These are phyloP conservation scores for Arenicola marina DNA, from an alignment of 2,888 invertebrate genomes.

Conservation along the genomic window DNA sequence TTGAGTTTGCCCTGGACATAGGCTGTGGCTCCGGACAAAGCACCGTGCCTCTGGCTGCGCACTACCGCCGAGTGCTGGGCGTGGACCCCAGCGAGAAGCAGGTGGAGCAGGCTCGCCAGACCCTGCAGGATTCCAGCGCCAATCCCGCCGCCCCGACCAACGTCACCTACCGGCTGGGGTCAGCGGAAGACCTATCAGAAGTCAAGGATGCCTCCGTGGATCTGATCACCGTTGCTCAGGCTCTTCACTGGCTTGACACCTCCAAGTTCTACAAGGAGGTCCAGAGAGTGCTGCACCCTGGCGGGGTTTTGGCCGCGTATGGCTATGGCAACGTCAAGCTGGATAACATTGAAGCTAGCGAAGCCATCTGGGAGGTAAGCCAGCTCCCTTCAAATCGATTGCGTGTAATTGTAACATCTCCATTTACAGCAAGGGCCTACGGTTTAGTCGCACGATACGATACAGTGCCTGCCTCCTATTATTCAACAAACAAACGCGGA, in stretches of 20 bases:
- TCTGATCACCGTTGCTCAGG: constrained; percentile 61
- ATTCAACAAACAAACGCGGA: too few relatives aligned
- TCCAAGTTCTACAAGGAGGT: constrained; percentile 61
- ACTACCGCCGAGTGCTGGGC: constrained; percentile 13
- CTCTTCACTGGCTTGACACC: constrained; percentile 63
- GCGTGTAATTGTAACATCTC: too few relatives aligned
- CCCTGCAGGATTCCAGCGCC: background rate
- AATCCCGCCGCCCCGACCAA: background rate
- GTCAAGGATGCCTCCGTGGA: constrained; percentile 9
- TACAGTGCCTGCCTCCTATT: too few relatives aligned
- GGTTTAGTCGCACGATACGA: too few relatives aligned
- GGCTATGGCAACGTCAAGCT: constrained; percentile 36
- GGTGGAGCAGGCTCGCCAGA: constrained; percentile 8
- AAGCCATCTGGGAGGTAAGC: background rate
- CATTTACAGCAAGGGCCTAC: too few relatives aligned
- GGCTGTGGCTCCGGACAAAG: constrained; percentile 21
- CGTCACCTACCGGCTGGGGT: background rate
- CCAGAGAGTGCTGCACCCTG: constrained; percentile 58
- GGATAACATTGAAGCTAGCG: background rate
- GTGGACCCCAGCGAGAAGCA: constrained; percentile 21
- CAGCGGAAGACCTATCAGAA: background rate
- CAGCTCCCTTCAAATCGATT: too few relatives aligned
- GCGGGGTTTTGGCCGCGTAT: constrained; percentile 58
- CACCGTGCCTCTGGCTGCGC: constrained; percentile 12
- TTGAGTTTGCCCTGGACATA: constrained; percentile 10